Percentiles rank a stretch among this genome's conserved stretches.
Evolutionary conservation across 1,140 invertebrate species (phyloP).

Genomic region (Littorina saxatilis): DNA sequence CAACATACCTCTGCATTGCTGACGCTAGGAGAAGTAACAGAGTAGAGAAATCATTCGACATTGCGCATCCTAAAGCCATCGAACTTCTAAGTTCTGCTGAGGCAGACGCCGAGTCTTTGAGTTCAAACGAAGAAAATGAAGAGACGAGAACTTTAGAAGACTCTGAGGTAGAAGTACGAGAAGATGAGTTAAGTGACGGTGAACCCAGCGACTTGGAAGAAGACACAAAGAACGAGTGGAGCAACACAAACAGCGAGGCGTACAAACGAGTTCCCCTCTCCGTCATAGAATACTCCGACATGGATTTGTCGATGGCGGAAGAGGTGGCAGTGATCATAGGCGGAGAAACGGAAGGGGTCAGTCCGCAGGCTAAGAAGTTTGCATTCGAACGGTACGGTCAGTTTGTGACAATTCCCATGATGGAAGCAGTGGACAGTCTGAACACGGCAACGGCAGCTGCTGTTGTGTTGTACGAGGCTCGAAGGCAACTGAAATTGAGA

Average conservation of each 20-base stretch:
- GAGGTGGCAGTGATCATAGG: constrained; percentile 85
- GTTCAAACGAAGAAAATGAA: constrained; percentile 5
- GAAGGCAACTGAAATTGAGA: constrained; percentile 25
- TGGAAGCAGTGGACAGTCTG: constrained; percentile 87
- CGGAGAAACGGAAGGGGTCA: constrained; percentile 92
- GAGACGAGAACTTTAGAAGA: constrained; percentile 4
- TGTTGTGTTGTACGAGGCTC: constrained; percentile 90
- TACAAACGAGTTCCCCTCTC: constrained; percentile 56
- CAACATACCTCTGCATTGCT: constrained; percentile 83
- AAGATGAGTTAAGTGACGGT: too few relatives aligned
- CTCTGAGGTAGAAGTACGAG: constrained; percentile 1
- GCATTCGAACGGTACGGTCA: constrained; percentile 77
- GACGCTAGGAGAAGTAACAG: constrained; percentile 44
- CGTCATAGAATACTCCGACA: constrained; percentile 41
- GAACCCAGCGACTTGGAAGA: constrained; percentile 6
- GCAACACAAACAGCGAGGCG: constrained; percentile 44
- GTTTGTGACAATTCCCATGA: constrained; percentile 82
- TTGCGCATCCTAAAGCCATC: neutral
- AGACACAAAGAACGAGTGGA: constrained; percentile 3
- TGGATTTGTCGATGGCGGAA: constrained; percentile 74
- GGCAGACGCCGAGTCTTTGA: neutral
- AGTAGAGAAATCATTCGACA: neutral
- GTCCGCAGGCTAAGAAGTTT: constrained; percentile 81
- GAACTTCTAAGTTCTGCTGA: neutral
- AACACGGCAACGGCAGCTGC: constrained; percentile 89